phyloP scores from a whole-genome alignment of 37 sponge, comb jelly and placozoan species.

The Dysidea cf. avara region DNA sequence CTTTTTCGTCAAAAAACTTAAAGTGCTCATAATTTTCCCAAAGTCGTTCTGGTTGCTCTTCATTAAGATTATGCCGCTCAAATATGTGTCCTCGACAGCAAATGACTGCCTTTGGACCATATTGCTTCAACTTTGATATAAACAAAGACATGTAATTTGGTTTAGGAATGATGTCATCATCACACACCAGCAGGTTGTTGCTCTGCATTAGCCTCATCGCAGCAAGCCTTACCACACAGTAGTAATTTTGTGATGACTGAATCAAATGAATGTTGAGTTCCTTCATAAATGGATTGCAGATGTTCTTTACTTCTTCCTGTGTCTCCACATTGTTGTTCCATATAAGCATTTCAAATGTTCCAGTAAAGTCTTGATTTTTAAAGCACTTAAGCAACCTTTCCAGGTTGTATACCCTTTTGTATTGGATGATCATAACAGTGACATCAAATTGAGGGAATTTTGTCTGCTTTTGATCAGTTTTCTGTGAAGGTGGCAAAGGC shows the following conservation, averaged over 20 bases:
- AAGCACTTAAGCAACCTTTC: constrained; percentile 27
- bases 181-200: constrained; percentile 54
- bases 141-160: constrained; percentile 41
- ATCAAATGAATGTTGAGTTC: constrained; percentile 48
- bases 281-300: constrained; percentile 19
- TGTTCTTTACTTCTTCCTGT: constrained; percentile 16
- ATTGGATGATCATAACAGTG: constrained; percentile 44
- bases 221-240: constrained; percentile 64
- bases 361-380: constrained; percentile 23
- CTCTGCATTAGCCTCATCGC: constrained; percentile 48
- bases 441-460: constrained; percentile 43
- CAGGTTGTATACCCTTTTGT: constrained; percentile 52
- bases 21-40: constrained; percentile 40
- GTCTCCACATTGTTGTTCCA: constrained; percentile 70
- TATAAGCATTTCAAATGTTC: constrained; percentile 47
- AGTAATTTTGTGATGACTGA: constrained; percentile 62
- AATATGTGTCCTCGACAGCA: constrained; percentile 69
- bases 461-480: constrained; percentile 20
- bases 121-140: constrained; percentile 40
- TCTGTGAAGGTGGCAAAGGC: constrained; percentile 40
- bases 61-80: constrained; percentile 16
- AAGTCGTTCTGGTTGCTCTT: constrained; percentile 42
- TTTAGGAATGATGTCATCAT: constrained; percentile 58
- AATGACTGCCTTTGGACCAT: constrained; percentile 53
- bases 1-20: constrained; percentile 20